A percentile compares a stretch with the other conserved stretches of the same genome.
These are phyloP conservation scores for Metridium senile DNA, from an alignment of 92 coral and sea anemone species.

Conservation along the genomic window DNA sequence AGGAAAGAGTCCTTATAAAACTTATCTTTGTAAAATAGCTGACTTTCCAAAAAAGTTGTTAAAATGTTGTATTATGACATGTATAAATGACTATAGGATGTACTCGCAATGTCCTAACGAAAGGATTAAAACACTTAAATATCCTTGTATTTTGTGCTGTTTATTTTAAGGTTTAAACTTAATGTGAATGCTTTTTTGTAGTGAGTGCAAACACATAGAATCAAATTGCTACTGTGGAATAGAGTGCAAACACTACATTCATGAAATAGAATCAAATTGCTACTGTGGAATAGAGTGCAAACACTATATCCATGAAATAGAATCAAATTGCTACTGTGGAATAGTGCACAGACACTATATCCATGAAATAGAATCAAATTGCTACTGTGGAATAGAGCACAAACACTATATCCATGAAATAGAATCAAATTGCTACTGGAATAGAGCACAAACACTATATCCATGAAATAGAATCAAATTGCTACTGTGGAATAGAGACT, in stretches of 20 bases:
- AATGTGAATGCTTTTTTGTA: background rate
- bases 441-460: no score
- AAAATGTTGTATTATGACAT: constrained; percentile 6
- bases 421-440: no score
- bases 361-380: no score
- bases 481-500: background rate
- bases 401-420: no score
- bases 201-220: no score
- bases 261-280: no score
- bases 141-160: background rate
- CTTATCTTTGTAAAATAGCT: constrained; percentile 29
- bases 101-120: background rate
- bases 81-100: constrained; percentile 21
- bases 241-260: background rate
- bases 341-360: no score
- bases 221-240: no score
- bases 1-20: constrained; percentile 13
- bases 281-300: background rate
- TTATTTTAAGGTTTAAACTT: background rate
- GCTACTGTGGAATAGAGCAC: no score
- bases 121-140: constrained; percentile 10
- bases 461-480: no score
- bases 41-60: constrained; percentile 5
- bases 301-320: background rate
- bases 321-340: no score